Evolutionary conservation across 2,113 vertebrate genomes (phyloP), one percentile per base, ranked within the genome.

Genomic region (Bungarus multicinctus): DNA sequence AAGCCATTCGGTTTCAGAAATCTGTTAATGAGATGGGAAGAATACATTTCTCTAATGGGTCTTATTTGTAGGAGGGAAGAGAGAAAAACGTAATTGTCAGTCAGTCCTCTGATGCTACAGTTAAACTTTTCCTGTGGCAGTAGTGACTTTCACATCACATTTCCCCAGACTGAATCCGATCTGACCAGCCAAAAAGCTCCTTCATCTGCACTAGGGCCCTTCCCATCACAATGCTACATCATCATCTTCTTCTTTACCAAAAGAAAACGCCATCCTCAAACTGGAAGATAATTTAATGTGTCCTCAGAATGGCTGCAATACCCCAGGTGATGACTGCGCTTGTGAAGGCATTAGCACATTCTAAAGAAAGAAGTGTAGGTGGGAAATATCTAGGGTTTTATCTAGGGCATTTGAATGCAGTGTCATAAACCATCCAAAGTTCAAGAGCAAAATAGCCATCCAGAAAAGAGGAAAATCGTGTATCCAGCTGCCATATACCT

Each of bases 301-400:
- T 57, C 43, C 81, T 16, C 53, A 10, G 53, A 18, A 85, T 34
- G 14, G 47, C 87, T 89, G 54, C 87, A 45, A 9, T 11, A 60
- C 54, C 25, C 9, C 14, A 53, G 64, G 69, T 47, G 1, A 43
- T 50, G 4, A 30, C 2, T 92, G 34, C 27, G 54, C 64, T 89
- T 91, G 74, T 89, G 64, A 74, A 85, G n/a, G 74, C 69, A 89
- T 89, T 88, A 86, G 69, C 90, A 91, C 89, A 8, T 89, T 89
- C 47, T 47, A 43, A 91, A 91, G 93, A 86, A 90, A 93, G 74
- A 50, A 30, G 52, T 3, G 34, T 16, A 23, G 22, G 27, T 6
- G 53, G 3, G 11, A 39, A 88, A 34, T 30, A 50, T 11, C 39
- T 85, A 14, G n/a, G 27, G 47, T 50, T 87, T 85, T 93, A 23